A percentile compares a stretch with the other conserved stretches of the same genome.
Evolutionary conservation across 2,113 vertebrate species (phyloP).

Genomic region (Atrichornis clamosus): DNA sequence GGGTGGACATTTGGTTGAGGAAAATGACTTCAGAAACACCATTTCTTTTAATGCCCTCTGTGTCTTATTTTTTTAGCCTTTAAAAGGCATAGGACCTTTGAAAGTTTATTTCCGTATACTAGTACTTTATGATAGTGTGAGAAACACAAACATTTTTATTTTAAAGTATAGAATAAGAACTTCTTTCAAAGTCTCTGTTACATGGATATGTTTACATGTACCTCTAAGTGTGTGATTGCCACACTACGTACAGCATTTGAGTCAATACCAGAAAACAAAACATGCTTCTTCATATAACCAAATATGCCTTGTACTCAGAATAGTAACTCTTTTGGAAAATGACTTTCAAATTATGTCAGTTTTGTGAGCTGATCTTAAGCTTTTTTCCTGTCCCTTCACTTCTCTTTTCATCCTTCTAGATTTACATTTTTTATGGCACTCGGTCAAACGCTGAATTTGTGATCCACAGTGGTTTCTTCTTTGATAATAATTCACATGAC

Average conservation of each 20-base stretch:
- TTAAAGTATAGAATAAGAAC: neutral
- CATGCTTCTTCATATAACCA: neutral
- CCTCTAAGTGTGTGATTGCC: neutral
- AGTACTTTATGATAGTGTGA: neutral
- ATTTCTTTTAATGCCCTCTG: neutral
- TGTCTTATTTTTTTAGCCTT: neutral
- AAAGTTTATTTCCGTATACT: neutral
- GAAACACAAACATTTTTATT: neutral
- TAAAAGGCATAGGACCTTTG: neutral
- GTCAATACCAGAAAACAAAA: neutral
- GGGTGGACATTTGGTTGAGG: neutral
- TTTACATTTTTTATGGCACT: conserved; percentile 99
- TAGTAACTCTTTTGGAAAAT: conserved; percentile 6
- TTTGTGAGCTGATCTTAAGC: conserved; percentile 62
- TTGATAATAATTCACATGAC: conserved; percentile 95
- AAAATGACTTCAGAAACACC: neutral
- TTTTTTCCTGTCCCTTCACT: conserved; percentile 67
- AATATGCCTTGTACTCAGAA: conserved; percentile 13
- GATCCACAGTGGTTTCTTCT: conserved; percentile 99
- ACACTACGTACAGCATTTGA: neutral
- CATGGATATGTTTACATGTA: neutral
- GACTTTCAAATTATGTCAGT: conserved; percentile 56
- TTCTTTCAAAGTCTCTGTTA: neutral
- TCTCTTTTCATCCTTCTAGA: conserved; percentile 81
- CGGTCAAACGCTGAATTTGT: conserved; percentile 98